These are phyloP conservation scores for Drosophila punjabiensis DNA, from an alignment of 1,140 invertebrate species.

Conservation along the genomic window DNA sequence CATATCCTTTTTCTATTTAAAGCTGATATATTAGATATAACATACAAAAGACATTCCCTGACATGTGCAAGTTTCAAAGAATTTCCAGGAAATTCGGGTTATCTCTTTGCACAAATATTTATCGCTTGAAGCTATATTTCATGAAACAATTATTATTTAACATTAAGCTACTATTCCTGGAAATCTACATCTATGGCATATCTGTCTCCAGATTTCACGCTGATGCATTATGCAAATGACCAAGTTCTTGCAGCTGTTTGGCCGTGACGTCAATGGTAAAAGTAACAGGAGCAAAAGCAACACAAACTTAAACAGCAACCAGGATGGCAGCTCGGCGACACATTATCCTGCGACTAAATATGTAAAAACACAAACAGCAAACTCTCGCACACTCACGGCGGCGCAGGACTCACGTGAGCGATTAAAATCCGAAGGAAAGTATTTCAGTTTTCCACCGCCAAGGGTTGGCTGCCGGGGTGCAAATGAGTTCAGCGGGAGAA, in stretches of 20 bases:
- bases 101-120: too few relatives aligned
- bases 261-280: conserved; percentile 47
- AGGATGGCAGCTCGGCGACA: conserved; percentile 66
- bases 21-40: not conserved
- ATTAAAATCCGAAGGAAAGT: conserved; percentile 82
- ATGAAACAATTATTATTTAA: conserved; percentile 9
- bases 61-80: not conserved
- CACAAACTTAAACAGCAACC: conserved; percentile 34
- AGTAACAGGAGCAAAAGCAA: conserved; percentile 16
- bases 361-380: conserved; percentile 44
- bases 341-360: conserved; percentile 74
- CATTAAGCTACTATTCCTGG: not conserved
- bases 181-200: not conserved
- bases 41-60: not conserved
- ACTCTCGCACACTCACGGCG: conserved; percentile 20
- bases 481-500: conserved; percentile 71
- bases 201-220: not conserved
- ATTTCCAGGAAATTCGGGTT: not conserved
- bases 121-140: too few relatives aligned
- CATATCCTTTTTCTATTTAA: not conserved
- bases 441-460: conserved; percentile 65
- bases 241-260: conserved; percentile 41
- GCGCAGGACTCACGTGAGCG: conserved; percentile 76
- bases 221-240: conserved; percentile 59
- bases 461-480: conserved; percentile 70